Percentiles rank a stretch among this genome's conserved stretches.
phyloP scores from a whole-genome alignment of 1,140 invertebrate species.

The Drosophila mauritiana region DNA sequence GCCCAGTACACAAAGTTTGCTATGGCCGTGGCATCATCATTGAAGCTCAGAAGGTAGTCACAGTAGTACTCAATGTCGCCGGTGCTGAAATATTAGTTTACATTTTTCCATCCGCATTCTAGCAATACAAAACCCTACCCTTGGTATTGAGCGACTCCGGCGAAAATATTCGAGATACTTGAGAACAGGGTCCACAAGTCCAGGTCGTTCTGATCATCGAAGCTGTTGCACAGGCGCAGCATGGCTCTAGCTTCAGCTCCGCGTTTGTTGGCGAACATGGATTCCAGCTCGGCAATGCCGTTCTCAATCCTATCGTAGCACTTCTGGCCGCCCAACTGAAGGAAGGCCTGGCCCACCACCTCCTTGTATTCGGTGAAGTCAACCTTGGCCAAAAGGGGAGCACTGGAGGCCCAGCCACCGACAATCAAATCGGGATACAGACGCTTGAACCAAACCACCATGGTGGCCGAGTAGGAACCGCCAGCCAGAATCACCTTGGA shows the following conservation, averaged over 20 bases:
- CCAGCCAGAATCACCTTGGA: slow-evolving; percentile 88
- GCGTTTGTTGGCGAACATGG: slow-evolving; percentile 76
- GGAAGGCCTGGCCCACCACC: slow-evolving; percentile 55
- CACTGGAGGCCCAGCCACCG: slow-evolving; percentile 91
- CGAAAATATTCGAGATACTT: slow-evolving; percentile 73
- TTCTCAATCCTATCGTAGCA: slow-evolving; percentile 85
- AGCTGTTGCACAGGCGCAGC: slow-evolving; percentile 82
- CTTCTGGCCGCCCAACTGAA: slow-evolving; percentile 70
- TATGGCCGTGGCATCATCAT: slow-evolving; percentile 66
- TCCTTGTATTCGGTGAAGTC: slow-evolving; percentile 72
- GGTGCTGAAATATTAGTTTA: slow-evolving; percentile 20
- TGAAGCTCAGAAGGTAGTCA: slow-evolving; percentile 51
- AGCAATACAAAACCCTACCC: slow-evolving; percentile 19
- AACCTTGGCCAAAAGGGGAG: slow-evolving; percentile 86
- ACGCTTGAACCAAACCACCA: slow-evolving; percentile 91
- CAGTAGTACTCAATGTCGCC: slow-evolving; percentile 62
- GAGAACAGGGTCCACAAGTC: slow-evolving; percentile 76
- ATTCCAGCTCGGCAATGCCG: slow-evolving; percentile 86
- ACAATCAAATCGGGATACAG: slow-evolving; percentile 91
- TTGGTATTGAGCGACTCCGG: slow-evolving; percentile 74
- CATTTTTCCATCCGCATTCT: background rate
- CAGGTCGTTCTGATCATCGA: slow-evolving; percentile 75
- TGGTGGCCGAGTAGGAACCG: slow-evolving; percentile 91
- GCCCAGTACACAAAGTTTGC: slow-evolving; percentile 65
- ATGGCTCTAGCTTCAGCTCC: slow-evolving; percentile 61